Evolutionary conservation across 2,888 invertebrate genomes (phyloP).

Genomic region (Liopterus haemorrhoidalis): DNA sequence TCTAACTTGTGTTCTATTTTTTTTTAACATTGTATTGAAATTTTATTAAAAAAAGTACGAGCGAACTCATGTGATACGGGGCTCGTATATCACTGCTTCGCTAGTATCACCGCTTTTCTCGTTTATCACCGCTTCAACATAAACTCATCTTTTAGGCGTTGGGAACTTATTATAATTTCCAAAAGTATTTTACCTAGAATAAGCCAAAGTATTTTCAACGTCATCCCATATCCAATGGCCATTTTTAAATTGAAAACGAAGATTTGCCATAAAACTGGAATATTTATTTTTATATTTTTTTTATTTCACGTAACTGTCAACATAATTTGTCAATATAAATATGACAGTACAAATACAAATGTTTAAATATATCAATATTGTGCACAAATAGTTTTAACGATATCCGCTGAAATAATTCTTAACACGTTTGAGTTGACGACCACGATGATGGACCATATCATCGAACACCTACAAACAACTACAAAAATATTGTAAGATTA

Average conservation of each 20-base stretch:
- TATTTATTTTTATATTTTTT: too few relatives aligned
- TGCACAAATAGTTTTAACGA: slow-evolving; percentile 12
- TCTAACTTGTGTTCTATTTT: too few relatives aligned
- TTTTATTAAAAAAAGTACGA: too few relatives aligned
- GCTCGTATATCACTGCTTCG: neutral
- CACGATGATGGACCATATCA: slow-evolving; percentile 41
- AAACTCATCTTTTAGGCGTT: neutral
- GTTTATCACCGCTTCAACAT: neutral
- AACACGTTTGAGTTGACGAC: slow-evolving; percentile 33
- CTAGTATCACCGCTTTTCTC: neutral
- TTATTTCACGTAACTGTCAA: too few relatives aligned
- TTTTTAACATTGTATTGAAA: too few relatives aligned
- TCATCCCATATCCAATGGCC: slow-evolving; percentile 54
- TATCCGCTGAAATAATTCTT: slow-evolving; percentile 22
- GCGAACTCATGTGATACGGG: too few relatives aligned
- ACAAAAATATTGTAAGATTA: slow-evolving; percentile 38
- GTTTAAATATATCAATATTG: slow-evolving; percentile 4
- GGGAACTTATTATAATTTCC: neutral
- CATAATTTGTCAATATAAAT: too few relatives aligned
- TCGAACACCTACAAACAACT: slow-evolving; percentile 54
- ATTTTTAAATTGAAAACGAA: slow-evolving; percentile 31
- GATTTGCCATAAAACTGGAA: neutral
- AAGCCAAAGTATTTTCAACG: slow-evolving; percentile 26
- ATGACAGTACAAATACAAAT: neutral
- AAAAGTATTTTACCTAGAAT: slow-evolving; percentile 13